These are phyloP conservation scores for Tenebrosternarchus preto DNA, from an alignment of 2,113 vertebrate species.

Conservation along the genomic window DNA sequence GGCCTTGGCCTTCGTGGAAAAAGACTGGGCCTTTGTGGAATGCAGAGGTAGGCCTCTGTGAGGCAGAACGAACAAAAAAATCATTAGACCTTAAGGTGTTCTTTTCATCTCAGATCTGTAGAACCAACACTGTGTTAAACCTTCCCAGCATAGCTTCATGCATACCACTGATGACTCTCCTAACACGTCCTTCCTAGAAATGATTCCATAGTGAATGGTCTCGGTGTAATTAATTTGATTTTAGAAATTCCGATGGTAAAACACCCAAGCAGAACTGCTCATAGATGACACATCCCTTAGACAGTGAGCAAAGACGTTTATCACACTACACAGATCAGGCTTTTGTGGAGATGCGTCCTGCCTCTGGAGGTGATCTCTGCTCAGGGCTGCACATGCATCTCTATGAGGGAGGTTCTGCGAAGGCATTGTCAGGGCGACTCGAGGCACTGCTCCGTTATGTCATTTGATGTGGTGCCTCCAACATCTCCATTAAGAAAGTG, in stretches of 20 bases:
- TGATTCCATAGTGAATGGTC: conserved; percentile 20
- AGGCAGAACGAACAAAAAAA: conserved; percentile 41
- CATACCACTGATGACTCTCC: conserved; percentile 26
- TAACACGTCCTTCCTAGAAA: conserved; percentile 29
- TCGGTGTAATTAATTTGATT: background rate
- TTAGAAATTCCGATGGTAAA: conserved; percentile 31
- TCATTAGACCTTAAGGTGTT: background rate
- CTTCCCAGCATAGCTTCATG: conserved; percentile 16
- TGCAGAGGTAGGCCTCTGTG: conserved; percentile 54
- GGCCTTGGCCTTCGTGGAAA: conserved; percentile 6
- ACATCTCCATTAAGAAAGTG: conserved; percentile 92
- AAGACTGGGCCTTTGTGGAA: too few relatives aligned
- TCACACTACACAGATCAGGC: conserved; percentile 20
- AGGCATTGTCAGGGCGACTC: background rate
- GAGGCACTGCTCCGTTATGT: conserved; percentile 70
- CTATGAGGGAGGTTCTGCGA: conserved; percentile 15
- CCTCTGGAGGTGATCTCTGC: conserved; percentile 28
- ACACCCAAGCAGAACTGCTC: conserved; percentile 16
- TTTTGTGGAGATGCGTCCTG: conserved; percentile 29
- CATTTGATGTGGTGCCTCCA: conserved; percentile 86
- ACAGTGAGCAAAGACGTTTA: conserved; percentile 1
- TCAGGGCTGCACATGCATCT: background rate
- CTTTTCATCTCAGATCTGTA: background rate
- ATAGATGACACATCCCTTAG: conserved; percentile 19
- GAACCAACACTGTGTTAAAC: background rate